Percentiles rank a stretch among this genome's conserved stretches.
Evolutionary conservation across 2,797 vertebrate genomes (phyloP).

Genomic region (Arnoldichthys spilopterus): DNA sequence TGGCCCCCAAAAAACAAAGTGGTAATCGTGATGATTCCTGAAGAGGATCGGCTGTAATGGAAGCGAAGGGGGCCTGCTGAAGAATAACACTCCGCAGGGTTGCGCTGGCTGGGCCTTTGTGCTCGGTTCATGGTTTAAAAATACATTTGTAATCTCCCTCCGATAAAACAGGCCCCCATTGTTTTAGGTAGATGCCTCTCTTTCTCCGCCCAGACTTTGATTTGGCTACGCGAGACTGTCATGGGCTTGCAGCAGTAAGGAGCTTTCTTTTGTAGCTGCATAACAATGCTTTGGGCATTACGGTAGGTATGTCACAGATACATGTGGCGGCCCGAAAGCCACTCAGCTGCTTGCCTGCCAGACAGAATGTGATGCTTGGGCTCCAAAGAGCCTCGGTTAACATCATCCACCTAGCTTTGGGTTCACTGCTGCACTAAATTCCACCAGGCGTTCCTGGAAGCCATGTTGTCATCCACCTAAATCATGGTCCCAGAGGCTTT

Average conservation of each 20-base stretch:
- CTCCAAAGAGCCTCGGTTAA: slow-evolving; percentile 42
- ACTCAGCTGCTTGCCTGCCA: slow-evolving; percentile 41
- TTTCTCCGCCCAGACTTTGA: slow-evolving; percentile 11
- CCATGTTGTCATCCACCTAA: neutral
- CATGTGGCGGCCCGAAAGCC: slow-evolving; percentile 30
- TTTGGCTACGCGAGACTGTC: slow-evolving; percentile 17
- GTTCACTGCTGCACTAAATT: slow-evolving; percentile 14
- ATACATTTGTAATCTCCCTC: slow-evolving; percentile 47
- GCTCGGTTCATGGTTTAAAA: slow-evolving; percentile 53
- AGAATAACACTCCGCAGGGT: slow-evolving; percentile 11
- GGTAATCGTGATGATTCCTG: neutral
- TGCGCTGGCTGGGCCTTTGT: slow-evolving; percentile 19
- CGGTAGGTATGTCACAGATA: slow-evolving; percentile 43
- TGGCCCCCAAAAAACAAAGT: slow-evolving; percentile 19
- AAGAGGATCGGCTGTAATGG: slow-evolving; percentile 11
- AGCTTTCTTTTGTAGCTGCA: slow-evolving; percentile 45
- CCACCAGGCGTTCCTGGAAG: slow-evolving; percentile 18
- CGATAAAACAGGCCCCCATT: slow-evolving; percentile 50
- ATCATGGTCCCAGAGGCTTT: slow-evolving; percentile 2
- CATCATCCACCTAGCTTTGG: slow-evolving; percentile 39
- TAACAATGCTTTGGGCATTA: slow-evolving; percentile 37
- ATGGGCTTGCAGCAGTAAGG: slow-evolving; percentile 22
- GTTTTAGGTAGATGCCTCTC: slow-evolving; percentile 40
- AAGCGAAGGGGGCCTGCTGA: slow-evolving; percentile 9
- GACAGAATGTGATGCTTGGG: slow-evolving; percentile 37